Conservation (phyloP, 2,888 invertebrate genomes). For the Chymomyza fuscimana region DNA sequence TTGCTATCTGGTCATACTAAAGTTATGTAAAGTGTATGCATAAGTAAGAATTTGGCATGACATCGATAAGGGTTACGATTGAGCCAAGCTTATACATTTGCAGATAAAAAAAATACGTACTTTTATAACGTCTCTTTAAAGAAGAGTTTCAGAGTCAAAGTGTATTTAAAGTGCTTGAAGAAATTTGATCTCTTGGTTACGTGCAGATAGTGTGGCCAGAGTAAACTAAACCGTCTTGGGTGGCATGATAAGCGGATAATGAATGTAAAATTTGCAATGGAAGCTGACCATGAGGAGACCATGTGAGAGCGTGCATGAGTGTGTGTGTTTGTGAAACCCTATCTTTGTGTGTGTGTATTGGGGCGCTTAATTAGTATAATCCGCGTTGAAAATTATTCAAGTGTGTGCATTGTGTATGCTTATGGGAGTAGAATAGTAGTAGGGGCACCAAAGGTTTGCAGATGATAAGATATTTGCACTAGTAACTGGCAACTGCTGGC, state of each 20-base stretch:
- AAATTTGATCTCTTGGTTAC: too few species aligned
- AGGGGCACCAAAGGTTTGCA: conserved; percentile 1
- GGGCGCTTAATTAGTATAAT: conserved; percentile 75
- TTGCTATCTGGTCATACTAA: too few species aligned
- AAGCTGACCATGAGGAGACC: conserved; percentile 12
- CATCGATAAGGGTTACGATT: too few species aligned
- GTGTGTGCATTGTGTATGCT: conserved; percentile 61
- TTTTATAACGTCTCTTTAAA: too few species aligned
- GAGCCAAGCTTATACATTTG: too few species aligned
- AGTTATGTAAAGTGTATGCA: too few species aligned
- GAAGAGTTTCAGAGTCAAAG: too few species aligned
- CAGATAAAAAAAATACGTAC: too few species aligned
- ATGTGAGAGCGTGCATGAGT: not conserved
- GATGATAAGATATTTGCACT: conserved; percentile 14
- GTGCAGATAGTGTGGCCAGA: too few species aligned
- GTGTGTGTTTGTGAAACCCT: not conserved
- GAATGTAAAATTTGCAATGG: conserved; percentile 55
- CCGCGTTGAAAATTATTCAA: conserved; percentile 72
- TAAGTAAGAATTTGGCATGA: too few species aligned
- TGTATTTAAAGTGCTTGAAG: too few species aligned
- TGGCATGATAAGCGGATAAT: conserved; percentile 72
- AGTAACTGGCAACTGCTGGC: conserved; percentile 22
- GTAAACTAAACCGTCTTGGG: not conserved
- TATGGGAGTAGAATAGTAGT: not conserved
- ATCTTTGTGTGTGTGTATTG: conserved; percentile 40